Base-by-base conservation (phyloP, 2,797 vertebrate species). In the Lithobates pipiens region DNA sequence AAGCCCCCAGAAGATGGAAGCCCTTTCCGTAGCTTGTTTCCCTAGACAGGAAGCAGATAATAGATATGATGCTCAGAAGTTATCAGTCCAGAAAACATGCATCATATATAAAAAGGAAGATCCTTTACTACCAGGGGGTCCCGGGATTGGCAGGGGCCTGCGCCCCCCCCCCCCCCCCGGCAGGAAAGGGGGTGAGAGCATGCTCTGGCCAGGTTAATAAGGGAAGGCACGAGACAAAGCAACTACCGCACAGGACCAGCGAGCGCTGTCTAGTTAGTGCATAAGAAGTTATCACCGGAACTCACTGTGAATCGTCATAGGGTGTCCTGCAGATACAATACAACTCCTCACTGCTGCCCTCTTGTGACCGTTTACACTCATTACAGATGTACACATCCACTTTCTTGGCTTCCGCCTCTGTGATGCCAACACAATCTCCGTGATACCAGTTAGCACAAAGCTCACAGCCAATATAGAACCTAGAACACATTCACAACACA, bases 391-490 rank as follows among this genome's bases (percentile, higher is more conserved):
- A 99, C 95, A 99, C 98, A 92, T 99, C 98, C 95, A 99, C 93
- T 96, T 99, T 99, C 95, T 99, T 98, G 92, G 98, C 98, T 93
- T 99, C 98, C 92, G 99, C 98, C 95, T 99, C 98, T 42, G 98
- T 98, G 96, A 99, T 98, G 90, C 98, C 98, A 89, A 99, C 98
- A 91, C 98, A 99, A 70, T 96, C 97, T 82, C 98, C 98, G 86
- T 99, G 98, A 95, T 97, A 99, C 98, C 98, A 99, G 96, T 99
- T 99, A 92, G 97, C 98, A 92, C 98, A 99, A 92, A 98, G 94
- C 95, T 99, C 98, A 88, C 97, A 99, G 94, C 98, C 98, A 86
- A 99, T 99, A 94, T 99, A 99, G 93, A 99, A 99, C 96, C 98
- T 99, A 94, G 90, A 95, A 95, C 91, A 80, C 27, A 91, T 95